phyloP scores from a whole-genome alignment of 2,888 invertebrate genomes.

The Hirtodrosophila confusa region DNA sequence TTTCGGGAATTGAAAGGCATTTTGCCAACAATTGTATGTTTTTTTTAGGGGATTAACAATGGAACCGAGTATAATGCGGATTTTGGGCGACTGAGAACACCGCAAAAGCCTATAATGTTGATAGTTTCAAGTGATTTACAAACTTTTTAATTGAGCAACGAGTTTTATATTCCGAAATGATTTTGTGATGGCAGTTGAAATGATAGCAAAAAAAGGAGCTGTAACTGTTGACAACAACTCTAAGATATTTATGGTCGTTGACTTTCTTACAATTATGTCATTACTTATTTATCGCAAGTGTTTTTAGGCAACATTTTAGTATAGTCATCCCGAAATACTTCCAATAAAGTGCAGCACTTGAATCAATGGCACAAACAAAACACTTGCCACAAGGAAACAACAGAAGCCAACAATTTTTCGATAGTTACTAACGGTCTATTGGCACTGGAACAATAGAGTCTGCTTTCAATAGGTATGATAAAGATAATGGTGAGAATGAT shows the following conservation, averaged over 20 bases:
- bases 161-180: background rate
- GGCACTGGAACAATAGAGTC: constrained; percentile 21
- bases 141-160: constrained; percentile 51
- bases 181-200: too few relatives aligned
- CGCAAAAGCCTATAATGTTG: constrained; percentile 47
- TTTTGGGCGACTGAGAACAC: constrained; percentile 24
- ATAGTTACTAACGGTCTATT: too few relatives aligned
- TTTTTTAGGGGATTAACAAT: constrained; percentile 47
- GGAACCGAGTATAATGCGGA: constrained; percentile 21
- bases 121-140: constrained; percentile 57
- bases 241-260: background rate
- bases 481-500: constrained; percentile 18
- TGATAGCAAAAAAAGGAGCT: too few relatives aligned
- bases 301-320: background rate
- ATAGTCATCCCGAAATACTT: background rate
- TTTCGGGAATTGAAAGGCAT: constrained; percentile 31
- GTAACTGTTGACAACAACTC: too few relatives aligned
- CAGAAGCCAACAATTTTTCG: too few relatives aligned
- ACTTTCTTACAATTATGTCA: too few relatives aligned
- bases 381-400: constrained; percentile 20
- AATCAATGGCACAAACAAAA: constrained; percentile 27
- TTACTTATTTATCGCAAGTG: background rate
- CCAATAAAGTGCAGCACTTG: constrained; percentile 13
- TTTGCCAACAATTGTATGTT: constrained; percentile 56
- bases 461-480: constrained; percentile 31